A percentile compares a stretch with the other conserved stretches of the same genome.
phyloP scores from a whole-genome alignment of 1,140 invertebrate species.

The Bombus waltoni region DNA sequence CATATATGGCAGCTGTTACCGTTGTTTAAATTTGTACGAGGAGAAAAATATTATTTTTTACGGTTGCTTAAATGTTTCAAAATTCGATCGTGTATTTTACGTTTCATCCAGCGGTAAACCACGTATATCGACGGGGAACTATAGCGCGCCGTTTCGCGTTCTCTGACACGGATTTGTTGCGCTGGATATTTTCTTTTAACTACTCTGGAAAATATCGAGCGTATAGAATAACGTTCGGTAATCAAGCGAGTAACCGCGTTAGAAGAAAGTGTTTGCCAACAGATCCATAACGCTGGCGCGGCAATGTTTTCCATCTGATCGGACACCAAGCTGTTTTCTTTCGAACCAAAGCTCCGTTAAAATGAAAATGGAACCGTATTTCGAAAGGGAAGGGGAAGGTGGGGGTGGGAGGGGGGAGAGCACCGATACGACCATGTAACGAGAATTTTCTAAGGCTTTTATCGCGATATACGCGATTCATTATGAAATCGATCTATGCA shows the following conservation, averaged over 20 bases:
- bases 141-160: neutral
- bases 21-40: neutral
- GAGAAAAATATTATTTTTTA: neutral
- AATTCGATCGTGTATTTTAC: neutral
- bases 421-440: no score
- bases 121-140: no score
- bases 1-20: neutral
- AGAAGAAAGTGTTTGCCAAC: neutral
- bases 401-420: no score
- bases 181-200: neutral
- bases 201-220: neutral
- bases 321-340: neutral
- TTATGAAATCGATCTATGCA: neutral
- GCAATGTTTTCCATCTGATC: neutral
- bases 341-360: no score
- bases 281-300: neutral
- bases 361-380: neutral
- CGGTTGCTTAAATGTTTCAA: neutral
- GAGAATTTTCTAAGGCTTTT: neutral
- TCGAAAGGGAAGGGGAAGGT: neutral
- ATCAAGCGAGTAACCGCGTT: neutral
- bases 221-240: neutral
- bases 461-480: neutral
- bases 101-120: neutral
- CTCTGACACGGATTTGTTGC: no score